A percentile compares a stretch with the other conserved stretches of the same genome.
Evolutionary conservation across 2,888 invertebrate species (phyloP).

Genomic region (Tipula lateralis): DNA sequence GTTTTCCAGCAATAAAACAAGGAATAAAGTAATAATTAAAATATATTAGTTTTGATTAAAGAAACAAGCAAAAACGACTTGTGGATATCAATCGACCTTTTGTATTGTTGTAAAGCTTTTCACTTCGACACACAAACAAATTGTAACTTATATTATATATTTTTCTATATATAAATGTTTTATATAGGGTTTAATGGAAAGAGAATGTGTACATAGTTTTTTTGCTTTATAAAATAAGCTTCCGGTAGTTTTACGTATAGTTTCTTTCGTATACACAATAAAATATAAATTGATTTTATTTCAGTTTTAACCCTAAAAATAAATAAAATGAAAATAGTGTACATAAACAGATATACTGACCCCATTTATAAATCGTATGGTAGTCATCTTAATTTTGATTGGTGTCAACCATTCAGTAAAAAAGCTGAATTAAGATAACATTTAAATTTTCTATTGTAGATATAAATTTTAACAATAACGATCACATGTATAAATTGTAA

Average conservation of each 20-base stretch:
- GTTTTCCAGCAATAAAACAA: not conserved
- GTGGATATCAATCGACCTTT: not conserved
- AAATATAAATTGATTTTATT: not conserved
- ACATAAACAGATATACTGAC: not conserved
- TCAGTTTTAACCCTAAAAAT: not conserved
- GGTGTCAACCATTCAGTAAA: too few relatives aligned
- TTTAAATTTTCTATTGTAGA: not conserved
- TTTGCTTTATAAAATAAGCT: not conserved
- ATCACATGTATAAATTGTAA: not conserved
- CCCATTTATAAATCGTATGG: not conserved
- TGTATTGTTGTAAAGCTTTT: not conserved
- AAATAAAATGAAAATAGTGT: not conserved
- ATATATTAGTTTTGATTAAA: slow-evolving; percentile 6
- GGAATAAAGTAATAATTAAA: slow-evolving; percentile 11
- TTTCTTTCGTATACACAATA: not conserved
- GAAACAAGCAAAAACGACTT: slow-evolving; percentile 20
- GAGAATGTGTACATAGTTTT: not conserved
- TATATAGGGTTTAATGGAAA: not conserved
- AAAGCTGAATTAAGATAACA: not conserved
- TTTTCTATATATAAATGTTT: not conserved
- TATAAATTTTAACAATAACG: not conserved
- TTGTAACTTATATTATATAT: not conserved
- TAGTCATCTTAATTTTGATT: not conserved
- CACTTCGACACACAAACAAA: slow-evolving; percentile 8
- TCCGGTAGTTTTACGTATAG: not conserved